Percentiles rank a stretch among this genome's conserved stretches.
These are phyloP conservation scores for Montifringilla adamsi DNA, from an alignment of 2,113 vertebrate genomes.

Conservation along the genomic window DNA sequence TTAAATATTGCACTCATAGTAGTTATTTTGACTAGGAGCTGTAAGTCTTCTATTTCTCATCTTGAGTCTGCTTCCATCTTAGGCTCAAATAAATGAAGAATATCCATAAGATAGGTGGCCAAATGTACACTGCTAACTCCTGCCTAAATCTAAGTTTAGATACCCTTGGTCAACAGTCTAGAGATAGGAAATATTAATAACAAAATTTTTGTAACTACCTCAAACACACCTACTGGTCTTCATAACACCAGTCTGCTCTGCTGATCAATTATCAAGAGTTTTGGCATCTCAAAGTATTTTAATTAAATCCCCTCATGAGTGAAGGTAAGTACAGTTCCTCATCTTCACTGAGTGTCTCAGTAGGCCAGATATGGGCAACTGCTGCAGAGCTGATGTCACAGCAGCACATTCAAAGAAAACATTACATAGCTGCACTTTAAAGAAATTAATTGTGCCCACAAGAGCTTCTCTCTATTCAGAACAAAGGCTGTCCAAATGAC, in stretches of 20 bases:
- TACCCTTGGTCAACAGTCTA: background rate
- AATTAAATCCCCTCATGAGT: background rate
- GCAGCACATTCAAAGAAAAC: background rate
- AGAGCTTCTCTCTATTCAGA: background rate
- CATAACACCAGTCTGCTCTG: background rate
- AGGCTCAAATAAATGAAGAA: background rate
- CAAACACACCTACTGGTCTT: background rate
- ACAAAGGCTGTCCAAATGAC: background rate
- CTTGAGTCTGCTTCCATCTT: background rate
- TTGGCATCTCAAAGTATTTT: background rate
- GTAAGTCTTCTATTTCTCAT: background rate
- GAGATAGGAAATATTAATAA: background rate
- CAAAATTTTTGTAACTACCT: background rate
- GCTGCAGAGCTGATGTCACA: background rate
- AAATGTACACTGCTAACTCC: background rate
- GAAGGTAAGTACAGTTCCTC: background rate
- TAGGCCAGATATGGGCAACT: background rate
- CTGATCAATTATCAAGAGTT: background rate
- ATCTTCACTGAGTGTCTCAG: fast-evolving
- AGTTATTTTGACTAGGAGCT: background rate
- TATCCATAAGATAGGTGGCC: background rate
- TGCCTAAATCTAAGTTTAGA: background rate
- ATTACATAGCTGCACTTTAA: background rate
- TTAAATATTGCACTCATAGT: background rate
- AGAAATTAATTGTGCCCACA: background rate